These are phyloP conservation scores for Chrysomela aeneicollis DNA, from an alignment of 2,888 invertebrate genomes.

Conservation along the genomic window DNA sequence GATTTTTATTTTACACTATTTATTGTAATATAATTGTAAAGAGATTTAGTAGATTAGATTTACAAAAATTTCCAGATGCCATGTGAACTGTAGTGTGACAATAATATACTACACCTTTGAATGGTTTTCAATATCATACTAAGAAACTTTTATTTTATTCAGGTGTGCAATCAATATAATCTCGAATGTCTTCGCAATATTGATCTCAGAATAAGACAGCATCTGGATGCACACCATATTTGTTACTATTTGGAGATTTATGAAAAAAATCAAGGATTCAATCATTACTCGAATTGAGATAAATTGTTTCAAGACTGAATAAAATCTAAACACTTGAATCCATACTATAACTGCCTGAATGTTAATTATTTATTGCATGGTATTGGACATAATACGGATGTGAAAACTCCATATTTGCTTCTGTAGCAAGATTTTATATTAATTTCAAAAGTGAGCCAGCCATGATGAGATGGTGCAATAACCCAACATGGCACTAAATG, in stretches of 20 bases:
- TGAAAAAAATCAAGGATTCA: no score
- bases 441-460: no score
- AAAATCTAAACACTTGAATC: no score
- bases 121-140: not conserved
- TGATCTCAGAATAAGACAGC: not conserved
- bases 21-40: conserved; percentile 42
- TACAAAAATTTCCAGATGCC: conserved; percentile 28
- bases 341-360: no score
- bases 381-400: not conserved
- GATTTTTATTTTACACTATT: conserved; percentile 26
- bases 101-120: conserved; percentile 22
- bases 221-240: not conserved
- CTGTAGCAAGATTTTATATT: not conserved
- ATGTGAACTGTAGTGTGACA: conserved; percentile 24
- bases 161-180: not conserved
- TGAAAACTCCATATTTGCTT: not conserved
- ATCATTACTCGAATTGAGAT: no score
- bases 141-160: not conserved
- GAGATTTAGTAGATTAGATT: conserved; percentile 31
- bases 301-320: no score
- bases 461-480: no score
- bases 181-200: not conserved
- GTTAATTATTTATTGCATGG: not conserved
- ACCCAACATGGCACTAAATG: no score
- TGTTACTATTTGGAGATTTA: no score